Evolutionary conservation across 1,140 invertebrate genomes (phyloP), one percentile per base, ranked within the genome.

Genomic region (Cyclina sinensis): DNA sequence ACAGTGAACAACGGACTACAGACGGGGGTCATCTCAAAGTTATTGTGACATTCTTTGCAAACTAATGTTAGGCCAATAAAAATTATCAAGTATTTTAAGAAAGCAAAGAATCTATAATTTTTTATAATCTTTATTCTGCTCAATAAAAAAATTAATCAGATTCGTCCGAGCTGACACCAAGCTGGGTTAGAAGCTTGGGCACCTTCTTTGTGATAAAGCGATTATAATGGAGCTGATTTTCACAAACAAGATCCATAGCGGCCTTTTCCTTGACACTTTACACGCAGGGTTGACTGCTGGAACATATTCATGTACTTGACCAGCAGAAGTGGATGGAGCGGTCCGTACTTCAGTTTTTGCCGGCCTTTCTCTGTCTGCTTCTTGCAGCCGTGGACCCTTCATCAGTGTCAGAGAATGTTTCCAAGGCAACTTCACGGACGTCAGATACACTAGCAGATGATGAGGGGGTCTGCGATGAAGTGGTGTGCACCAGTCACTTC

Each of bases 401-500:
- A 62, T 62, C 59, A 62, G 59, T 11, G 59, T 62, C 59, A 7
- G 59, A 62, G 59, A 62, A 62, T 62, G 59, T n/a, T 7, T n/a
- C n/a, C n/a, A n/a, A n/a, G n/a, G n/a, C n/a, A n/a, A n/a, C n/a
- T n/a, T n/a, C n/a, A n/a, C n/a, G n/a, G n/a, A n/a, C n/a, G n/a
- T n/a, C n/a, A n/a, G n/a, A n/a, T n/a, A n/a, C n/a, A n/a, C n/a
- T n/a, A n/a, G n/a, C n/a, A n/a, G n/a, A n/a, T n/a, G n/a, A n/a
- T n/a, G n/a, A n/a, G n/a, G n/a, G n/a, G n/a, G 59, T 62, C 59
- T 62, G 59, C 21, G 59, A 62, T 62, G 59, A 62, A 62, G 59
- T 62, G 59, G 59, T 62, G 9, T 62, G 59, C 59, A 62, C 21
- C 59, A 62, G 30, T 62, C 59, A n/a, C 59, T 11, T 62, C n/a